A percentile compares a stretch with the other conserved stretches of the same genome.
Conservation (phyloP, 2,797 vertebrate species). For the Rhinichthys osculus region DNA sequence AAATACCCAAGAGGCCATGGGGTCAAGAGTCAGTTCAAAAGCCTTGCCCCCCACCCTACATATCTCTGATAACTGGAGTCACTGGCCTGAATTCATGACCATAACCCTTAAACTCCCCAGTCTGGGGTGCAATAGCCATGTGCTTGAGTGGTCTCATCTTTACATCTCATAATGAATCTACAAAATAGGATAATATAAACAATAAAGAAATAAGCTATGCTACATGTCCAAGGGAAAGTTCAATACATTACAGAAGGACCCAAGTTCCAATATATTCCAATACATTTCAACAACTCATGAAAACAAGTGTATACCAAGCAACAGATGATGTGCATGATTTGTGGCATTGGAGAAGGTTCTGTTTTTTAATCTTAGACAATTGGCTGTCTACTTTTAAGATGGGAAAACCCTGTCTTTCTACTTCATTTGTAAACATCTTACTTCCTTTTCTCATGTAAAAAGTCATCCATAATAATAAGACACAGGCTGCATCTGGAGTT, state of each 20-base stretch:
- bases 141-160: background rate
- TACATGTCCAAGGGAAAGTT: background rate
- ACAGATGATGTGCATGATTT: background rate
- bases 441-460: background rate
- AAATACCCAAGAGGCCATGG: background rate
- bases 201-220: background rate
- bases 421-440: background rate
- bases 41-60: background rate
- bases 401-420: background rate
- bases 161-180: background rate
- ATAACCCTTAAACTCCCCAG: conserved; percentile 9
- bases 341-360: background rate
- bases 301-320: background rate
- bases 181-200: conserved; percentile 2
- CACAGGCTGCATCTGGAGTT: background rate
- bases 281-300: background rate
- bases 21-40: conserved; percentile 28
- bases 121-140: background rate
- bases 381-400: background rate
- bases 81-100: conserved; percentile 5
- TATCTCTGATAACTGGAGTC: conserved; percentile 20
- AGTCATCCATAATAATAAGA: background rate
- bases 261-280: background rate
- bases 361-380: background rate
- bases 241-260: background rate